Evolutionary conservation across 1,140 invertebrate species (phyloP).

Genomic region (Drosophila insularis): DNA sequence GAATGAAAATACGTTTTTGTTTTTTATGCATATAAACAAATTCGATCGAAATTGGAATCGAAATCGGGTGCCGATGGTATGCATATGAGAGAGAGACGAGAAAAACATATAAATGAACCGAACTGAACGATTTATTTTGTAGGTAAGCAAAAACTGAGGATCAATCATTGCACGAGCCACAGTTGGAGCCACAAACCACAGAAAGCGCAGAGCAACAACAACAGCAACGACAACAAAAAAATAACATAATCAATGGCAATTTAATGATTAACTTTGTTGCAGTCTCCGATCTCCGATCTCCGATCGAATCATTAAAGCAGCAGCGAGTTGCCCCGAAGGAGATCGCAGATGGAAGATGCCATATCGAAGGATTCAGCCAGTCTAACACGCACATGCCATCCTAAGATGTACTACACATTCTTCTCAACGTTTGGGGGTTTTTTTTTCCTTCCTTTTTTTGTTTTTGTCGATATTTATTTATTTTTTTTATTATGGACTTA

Average conservation of each 20-base stretch:
- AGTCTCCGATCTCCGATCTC: constrained; percentile 36
- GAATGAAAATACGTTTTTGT: constrained; percentile 82
- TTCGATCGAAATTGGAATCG: constrained; percentile 21
- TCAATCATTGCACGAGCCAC: constrained; percentile 68
- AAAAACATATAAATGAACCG: constrained; percentile 36
- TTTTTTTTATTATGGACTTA: constrained; percentile 65
- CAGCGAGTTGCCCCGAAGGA: background rate
- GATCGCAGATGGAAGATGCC: background rate
- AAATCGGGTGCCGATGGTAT: constrained; percentile 26
- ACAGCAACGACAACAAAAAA: constrained; percentile 3
- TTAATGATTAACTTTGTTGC: constrained; percentile 73
- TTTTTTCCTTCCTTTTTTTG: constrained; percentile 1
- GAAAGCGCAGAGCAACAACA: constrained; percentile 21
- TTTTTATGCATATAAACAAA: constrained; percentile 81
- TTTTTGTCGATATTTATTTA: constrained; percentile 49
- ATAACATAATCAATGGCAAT: constrained; percentile 72
- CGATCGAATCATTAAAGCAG: constrained; percentile 57
- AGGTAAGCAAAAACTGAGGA: constrained; percentile 7
- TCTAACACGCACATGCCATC: constrained; percentile 15
- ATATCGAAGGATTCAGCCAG: background rate
- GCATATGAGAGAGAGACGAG: constrained; percentile 25
- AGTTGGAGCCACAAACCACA: constrained; percentile 22
- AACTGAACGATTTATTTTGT: constrained; percentile 51
- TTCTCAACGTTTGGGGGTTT: constrained; percentile 10
- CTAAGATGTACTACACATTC: constrained; percentile 28